Base-by-base conservation (phyloP, 2,888 invertebrate species). In the Pachymerium ferrugineum region DNA sequence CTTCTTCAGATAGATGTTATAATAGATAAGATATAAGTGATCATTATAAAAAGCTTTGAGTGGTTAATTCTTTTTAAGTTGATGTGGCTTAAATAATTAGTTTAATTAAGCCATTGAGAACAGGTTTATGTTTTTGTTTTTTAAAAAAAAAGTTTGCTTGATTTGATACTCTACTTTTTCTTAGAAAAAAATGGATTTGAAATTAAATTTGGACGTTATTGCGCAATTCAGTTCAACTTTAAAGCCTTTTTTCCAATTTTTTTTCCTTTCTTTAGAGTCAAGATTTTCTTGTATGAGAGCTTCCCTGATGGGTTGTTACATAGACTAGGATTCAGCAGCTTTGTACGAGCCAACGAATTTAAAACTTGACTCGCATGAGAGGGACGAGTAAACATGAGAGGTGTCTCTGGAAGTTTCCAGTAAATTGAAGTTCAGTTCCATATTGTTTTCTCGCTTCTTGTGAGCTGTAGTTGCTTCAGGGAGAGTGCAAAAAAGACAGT, bases 321-420 rank as follows among this genome's bases (percentile, higher is more conserved):
- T 62, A 62, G 62, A 62, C 28, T 62, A 28, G 62, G 62, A 62
- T 62, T 62, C 62, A 62, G 62, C 62, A 62, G 62, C 62, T 62
- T 62, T 62, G 62, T 62, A 62, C 62, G 62, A 62, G 62, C 62
- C 62, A 62, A 62, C 62, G 62, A 62, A 62, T 62, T 62, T 62
- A 62, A 62, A 62, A 62, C 25, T 62, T 62, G 62, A 62, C 62
- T 62, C 62, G 25, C 28, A 62, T 25, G 62, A 62, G 62, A 62
- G 62, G 62, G 62, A 28, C 62, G 62, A 62, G 25, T 62, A 62
- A 62, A 62, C 62, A 62, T 62, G 62, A 25, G 62, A 62, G 62
- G 62, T 62, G 62, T 62, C 62, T 62, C 12, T 62, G 62, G 62
- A 62, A 62, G 62, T 62, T 62, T 62, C 62, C 62, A 62, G 62